phyloP scores from a whole-genome alignment of 2,113 vertebrate species.

The Pterophyllum scalare region DNA sequence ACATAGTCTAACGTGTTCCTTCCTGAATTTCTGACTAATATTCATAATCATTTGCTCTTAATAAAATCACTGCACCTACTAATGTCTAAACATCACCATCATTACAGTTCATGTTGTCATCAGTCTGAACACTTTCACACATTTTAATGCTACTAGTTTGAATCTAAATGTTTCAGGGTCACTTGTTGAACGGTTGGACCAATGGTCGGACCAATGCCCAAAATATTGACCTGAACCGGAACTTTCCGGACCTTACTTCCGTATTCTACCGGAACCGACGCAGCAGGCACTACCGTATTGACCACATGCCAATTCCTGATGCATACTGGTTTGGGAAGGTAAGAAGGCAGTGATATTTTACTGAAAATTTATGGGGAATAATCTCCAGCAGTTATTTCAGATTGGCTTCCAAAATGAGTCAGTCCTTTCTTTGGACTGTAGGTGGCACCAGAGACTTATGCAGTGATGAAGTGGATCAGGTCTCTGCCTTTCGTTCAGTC shows the following conservation, averaged over 20 bases:
- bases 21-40: conserved; percentile 54
- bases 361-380: neutral
- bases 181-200: conserved; percentile 91
- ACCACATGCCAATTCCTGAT: conserved; percentile 93
- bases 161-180: conserved; percentile 83
- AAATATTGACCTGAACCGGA: conserved; percentile 95
- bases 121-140: neutral
- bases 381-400: neutral
- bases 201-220: conserved; percentile 91
- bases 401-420: neutral
- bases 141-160: conserved; percentile 17
- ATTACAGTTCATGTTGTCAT: neutral
- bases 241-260: conserved; percentile 95
- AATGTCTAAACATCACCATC: conserved; percentile 10
- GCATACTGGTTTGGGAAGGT: conserved; percentile 97
- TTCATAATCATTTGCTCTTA: conserved; percentile 11
- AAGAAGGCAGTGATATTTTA: conserved; percentile 29
- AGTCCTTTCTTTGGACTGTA: conserved; percentile 55
- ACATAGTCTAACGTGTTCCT: conserved; percentile 25
- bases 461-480: conserved; percentile 95
- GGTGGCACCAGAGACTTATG: conserved; percentile 96
- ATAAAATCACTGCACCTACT: conserved; percentile 29
- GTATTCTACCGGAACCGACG: conserved; percentile 87
- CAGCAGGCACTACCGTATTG: conserved; percentile 80
- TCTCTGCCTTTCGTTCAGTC: conserved; percentile 92